A percentile compares a stretch with the other conserved stretches of the same genome.
Conservation (phyloP, 2,888 invertebrate genomes). For the Parnassius smintheus region DNA sequence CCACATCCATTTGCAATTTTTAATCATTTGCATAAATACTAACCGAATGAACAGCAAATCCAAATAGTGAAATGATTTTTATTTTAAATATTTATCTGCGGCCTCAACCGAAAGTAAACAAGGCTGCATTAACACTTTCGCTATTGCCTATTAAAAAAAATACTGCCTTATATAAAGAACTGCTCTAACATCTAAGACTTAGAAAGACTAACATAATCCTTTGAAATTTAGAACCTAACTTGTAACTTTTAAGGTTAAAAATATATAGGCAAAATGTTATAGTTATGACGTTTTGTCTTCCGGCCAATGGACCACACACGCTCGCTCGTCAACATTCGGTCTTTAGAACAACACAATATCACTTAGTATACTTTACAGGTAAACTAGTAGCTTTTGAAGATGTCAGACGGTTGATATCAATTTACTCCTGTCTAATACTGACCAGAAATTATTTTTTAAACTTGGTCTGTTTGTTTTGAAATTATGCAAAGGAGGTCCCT, state of each 20-base stretch:
- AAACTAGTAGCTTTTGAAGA: slow-evolving; percentile 61
- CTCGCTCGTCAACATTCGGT: slow-evolving; percentile 66
- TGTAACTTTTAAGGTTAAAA: slow-evolving; percentile 41
- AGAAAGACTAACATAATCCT: not conserved
- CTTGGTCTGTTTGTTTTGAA: too few species aligned
- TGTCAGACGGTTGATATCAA: slow-evolving; percentile 8
- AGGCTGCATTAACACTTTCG: slow-evolving; percentile 74
- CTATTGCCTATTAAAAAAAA: slow-evolving; percentile 64
- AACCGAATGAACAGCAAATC: slow-evolving; percentile 24
- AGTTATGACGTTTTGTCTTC: slow-evolving; percentile 40
- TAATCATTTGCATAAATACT: slow-evolving; percentile 68
- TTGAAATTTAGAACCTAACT: slow-evolving; percentile 37
- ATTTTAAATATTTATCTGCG: not conserved
- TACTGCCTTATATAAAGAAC: slow-evolving; percentile 54
- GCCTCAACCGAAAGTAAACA: slow-evolving; percentile 47
- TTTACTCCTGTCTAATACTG: not conserved
- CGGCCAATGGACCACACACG: slow-evolving; percentile 73
- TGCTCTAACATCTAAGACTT: slow-evolving; percentile 30
- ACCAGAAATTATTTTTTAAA: too few species aligned
- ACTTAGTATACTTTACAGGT: slow-evolving; percentile 77
- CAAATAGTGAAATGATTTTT: slow-evolving; percentile 17
- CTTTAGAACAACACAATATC: slow-evolving; percentile 76
- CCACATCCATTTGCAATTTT: slow-evolving; percentile 51
- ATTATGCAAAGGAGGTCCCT: too few species aligned
- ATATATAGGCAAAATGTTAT: slow-evolving; percentile 32